A percentile compares a stretch with the other conserved stretches of the same genome.
Evolutionary conservation across 2,113 vertebrate species (phyloP).

Genomic region (Sus scrofa): DNA sequence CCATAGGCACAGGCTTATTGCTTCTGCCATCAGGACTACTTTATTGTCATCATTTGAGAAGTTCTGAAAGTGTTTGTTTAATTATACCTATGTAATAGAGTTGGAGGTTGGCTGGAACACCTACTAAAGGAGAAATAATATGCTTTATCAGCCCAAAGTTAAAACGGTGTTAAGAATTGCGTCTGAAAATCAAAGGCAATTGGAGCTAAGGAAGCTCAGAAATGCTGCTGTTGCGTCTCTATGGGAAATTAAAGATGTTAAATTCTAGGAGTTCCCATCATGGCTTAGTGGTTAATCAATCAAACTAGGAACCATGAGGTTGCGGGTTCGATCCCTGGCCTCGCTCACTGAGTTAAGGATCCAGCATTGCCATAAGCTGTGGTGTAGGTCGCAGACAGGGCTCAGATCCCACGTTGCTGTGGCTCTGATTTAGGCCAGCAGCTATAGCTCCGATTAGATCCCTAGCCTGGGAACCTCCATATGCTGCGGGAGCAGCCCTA

Average conservation of each 20-base stretch:
- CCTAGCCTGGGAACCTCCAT: no score
- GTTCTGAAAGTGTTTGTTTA: neutral
- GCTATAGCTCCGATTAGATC: no score
- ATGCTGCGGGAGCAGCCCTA: no score
- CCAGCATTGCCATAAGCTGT: no score
- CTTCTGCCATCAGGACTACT: neutral
- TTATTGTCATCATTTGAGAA: conserved; percentile 17
- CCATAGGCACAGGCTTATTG: neutral
- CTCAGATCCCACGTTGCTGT: no score
- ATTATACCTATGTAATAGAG: neutral
- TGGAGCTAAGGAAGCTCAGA: neutral
- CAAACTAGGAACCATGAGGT: no score
- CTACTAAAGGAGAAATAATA: neutral
- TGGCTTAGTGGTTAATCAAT: no score
- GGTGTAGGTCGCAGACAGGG: no score
- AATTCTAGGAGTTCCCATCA: no score
- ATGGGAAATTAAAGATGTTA: neutral
- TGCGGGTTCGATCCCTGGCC: no score
- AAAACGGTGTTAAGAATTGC: neutral
- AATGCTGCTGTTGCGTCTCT: neutral
- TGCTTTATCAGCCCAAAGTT: neutral
- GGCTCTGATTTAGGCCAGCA: no score
- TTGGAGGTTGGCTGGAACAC: neutral
- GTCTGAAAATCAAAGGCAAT: neutral
- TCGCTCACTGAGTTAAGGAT: no score